Evolutionary conservation across 1,140 invertebrate genomes (phyloP).

Genomic region (Halyomorpha halys): DNA sequence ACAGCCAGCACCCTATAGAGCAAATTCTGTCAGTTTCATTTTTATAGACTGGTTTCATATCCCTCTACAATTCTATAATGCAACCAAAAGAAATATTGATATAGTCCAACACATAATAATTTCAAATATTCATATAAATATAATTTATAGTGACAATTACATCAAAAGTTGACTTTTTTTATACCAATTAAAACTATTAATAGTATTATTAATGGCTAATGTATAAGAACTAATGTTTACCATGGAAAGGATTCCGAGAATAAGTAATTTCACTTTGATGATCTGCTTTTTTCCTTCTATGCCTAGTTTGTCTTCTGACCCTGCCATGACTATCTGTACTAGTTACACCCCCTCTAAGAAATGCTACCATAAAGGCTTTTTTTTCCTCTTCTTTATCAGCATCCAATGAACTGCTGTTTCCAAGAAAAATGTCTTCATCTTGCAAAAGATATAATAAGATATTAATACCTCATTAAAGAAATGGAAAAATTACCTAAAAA

Average conservation of each 20-base stretch:
- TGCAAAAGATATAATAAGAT: too few relatives aligned
- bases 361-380: conserved; percentile 5
- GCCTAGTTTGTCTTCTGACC: conserved; percentile 38
- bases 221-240: conserved; percentile 17
- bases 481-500: too few relatives aligned
- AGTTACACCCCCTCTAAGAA: conserved; percentile 7
- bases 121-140: neutral
- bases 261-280: conserved; percentile 19
- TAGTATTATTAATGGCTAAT: too few relatives aligned
- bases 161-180: neutral
- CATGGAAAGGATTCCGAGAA: conserved; percentile 29
- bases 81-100: neutral
- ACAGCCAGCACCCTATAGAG: neutral
- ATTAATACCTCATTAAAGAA: too few relatives aligned
- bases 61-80: neutral
- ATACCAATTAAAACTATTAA: neutral
- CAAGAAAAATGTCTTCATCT: neutral
- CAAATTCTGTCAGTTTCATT: neutral
- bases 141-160: neutral
- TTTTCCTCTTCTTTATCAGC: neutral
- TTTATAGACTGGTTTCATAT: neutral
- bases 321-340: conserved; percentile 35
- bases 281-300: conserved; percentile 39
- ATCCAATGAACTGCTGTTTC: neutral
- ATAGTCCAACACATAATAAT: neutral